Conservation (phyloP, 2,797 vertebrate genomes). For the Huso huso region DNA sequence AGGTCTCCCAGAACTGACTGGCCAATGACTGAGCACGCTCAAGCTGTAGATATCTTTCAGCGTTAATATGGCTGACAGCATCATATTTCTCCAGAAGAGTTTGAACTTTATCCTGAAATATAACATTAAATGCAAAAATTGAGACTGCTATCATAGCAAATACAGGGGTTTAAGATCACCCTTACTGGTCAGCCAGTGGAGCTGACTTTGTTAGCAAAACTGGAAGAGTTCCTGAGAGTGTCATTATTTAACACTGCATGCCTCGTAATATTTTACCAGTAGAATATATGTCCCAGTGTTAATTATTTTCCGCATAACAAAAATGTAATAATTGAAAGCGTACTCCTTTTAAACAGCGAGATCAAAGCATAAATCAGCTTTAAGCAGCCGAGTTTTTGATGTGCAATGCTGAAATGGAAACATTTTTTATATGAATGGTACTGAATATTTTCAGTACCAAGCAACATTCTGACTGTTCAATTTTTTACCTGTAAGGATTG, state of each 20-base stretch:
- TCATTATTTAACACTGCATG: too few relatives aligned
- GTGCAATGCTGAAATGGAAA: too few relatives aligned
- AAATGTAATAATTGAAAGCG: too few relatives aligned
- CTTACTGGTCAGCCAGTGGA: too few relatives aligned
- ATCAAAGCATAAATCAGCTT: too few relatives aligned
- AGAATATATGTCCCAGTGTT: too few relatives aligned
- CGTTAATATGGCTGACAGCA: slow-evolving; percentile 80
- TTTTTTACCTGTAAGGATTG: slow-evolving; percentile 66
- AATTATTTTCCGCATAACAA: too few relatives aligned
- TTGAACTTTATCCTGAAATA: slow-evolving; percentile 70
- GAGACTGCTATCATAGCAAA: slow-evolving; percentile 14
- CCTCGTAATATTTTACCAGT: too few relatives aligned
- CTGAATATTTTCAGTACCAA: not conserved
- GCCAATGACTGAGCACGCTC: slow-evolving; percentile 88
- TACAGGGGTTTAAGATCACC: not conserved
- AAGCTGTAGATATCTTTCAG: slow-evolving; percentile 85
- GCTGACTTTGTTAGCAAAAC: too few relatives aligned
- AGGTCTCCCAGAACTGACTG: slow-evolving; percentile 94
- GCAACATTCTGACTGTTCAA: not conserved
- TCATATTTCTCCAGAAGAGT: slow-evolving; percentile 73
- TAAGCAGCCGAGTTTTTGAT: too few relatives aligned
- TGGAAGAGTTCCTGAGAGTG: too few relatives aligned
- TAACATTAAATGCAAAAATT: slow-evolving; percentile 20
- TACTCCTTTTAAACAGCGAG: too few relatives aligned
- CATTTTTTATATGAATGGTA: not conserved